Evolutionary conservation across 1,140 invertebrate species (phyloP), one percentile per base, ranked within the genome.

Genomic region (Neodiprion fabricii): DNA sequence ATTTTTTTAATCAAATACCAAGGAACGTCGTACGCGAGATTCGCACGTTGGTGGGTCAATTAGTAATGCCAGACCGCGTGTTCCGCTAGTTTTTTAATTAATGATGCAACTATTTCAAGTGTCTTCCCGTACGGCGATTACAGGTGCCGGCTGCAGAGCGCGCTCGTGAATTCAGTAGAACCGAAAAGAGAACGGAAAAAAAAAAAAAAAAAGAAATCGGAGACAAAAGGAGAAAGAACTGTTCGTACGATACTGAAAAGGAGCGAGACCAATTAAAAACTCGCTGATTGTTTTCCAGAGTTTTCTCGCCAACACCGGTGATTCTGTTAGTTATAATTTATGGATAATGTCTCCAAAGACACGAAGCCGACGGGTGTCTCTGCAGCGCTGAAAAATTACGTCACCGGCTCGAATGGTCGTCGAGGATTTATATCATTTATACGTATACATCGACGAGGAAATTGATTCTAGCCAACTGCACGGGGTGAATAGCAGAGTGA

Each of bases 361-460:
- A 3, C 28, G 28, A 5, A 40, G 28, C 28, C 28, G 28, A 2
- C 5, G 28, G 28, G 28, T 40, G 28, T 40, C 28, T 40, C 5
- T 40, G 28, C 28, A 40, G 5, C 17, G 28, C 28, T 40, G 28
- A 40, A 40, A 40, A 40, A 40, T 40, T 40, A 40, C 28, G 28
- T 40, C 5, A 5, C 28, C 28, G 28, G 28, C 5, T 40, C 28
- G 28, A 40, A 40, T 40, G 28, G 28, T 40, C 1, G 28, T 40
- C 28, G 28, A 3, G 5, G 28, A 40, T 40, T 40, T 40, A 2
- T 40, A 40, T 40, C 28, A 40, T 40, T 40, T 72, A 66, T 40
- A 70, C 21, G 70, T 73, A 70, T 73, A 72, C 72, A 74, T 72
- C 76, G 61, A 66, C 67, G 71, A 70, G 67, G 73, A 76, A 75